phyloP scores from a whole-genome alignment of 1,140 invertebrate species.

The Lordiphosa mommai region DNA sequence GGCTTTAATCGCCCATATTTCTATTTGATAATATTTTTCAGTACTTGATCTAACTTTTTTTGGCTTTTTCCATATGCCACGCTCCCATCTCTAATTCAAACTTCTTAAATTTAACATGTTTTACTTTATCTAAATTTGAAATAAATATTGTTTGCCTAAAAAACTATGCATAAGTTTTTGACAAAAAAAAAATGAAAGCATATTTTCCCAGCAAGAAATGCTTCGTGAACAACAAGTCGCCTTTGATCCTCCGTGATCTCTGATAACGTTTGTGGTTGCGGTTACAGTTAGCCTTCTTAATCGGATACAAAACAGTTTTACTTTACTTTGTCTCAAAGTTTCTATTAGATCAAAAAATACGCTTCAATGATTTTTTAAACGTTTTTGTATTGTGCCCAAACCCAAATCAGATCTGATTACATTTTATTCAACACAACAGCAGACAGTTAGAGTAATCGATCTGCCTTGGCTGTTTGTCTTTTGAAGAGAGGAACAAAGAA shows the following conservation, averaged over 20 bases:
- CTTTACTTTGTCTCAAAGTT: conserved; percentile 24
- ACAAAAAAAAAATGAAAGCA: too few species aligned
- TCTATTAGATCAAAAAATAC: conserved; percentile 8
- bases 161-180: too few species aligned
- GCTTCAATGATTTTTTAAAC: conserved; percentile 24
- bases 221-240: neutral
- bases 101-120: too few species aligned
- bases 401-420: conserved; percentile 43
- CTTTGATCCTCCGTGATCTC: neutral
- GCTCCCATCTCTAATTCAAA: too few species aligned
- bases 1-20: too few species aligned
- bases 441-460: conserved; percentile 47
- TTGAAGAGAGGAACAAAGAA: conserved; percentile 16
- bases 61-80: too few species aligned
- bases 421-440: conserved; percentile 10
- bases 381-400: conserved; percentile 31
- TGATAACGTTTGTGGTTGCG: conserved; percentile 5
- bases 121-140: too few species aligned
- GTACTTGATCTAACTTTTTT: too few species aligned
- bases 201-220: too few species aligned
- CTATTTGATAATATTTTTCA: too few species aligned
- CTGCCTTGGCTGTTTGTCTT: conserved; percentile 26
- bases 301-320: conserved; percentile 33
- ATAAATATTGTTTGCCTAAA: too few species aligned
- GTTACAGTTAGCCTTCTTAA: conserved; percentile 2